Evolutionary conservation across 2,797 vertebrate species (phyloP).

Genomic region (Sebastes minor): DNA sequence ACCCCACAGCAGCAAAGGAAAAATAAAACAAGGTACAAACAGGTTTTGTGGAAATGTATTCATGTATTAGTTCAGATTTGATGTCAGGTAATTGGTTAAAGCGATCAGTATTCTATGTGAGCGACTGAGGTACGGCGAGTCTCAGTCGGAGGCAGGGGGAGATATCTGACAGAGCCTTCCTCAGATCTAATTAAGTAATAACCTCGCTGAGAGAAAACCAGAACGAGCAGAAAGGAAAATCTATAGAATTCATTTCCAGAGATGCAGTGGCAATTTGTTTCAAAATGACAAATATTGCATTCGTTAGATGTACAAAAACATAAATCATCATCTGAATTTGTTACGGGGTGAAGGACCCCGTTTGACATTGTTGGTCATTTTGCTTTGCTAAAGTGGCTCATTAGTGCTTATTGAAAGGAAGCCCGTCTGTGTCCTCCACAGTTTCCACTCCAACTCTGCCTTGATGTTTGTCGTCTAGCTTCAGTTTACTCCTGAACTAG

Average conservation of each 20-base stretch:
- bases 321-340: conserved; percentile 51
- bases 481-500: not conserved
- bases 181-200: conserved; percentile 69
- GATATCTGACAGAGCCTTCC: conserved; percentile 43
- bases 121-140: conserved; percentile 13
- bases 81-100: conserved; percentile 54
- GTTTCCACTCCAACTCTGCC: not conserved
- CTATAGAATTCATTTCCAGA: conserved; percentile 70
- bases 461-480: not conserved
- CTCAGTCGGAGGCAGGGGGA: conserved; percentile 22
- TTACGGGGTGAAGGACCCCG: conserved; percentile 11
- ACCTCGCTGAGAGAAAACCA: conserved; percentile 57
- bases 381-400: conserved; percentile 1
- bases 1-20: not conserved
- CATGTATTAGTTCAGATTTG: conserved; percentile 26
- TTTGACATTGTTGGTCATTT: conserved; percentile 35
- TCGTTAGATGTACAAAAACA: conserved; percentile 50
- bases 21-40: not conserved
- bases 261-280: conserved; percentile 63
- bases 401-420: not conserved
- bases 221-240: conserved; percentile 56
- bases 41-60: conserved; percentile 30
- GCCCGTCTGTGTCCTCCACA: not conserved
- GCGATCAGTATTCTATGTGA: conserved; percentile 41
- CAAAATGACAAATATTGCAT: conserved; percentile 56